phyloP scores from a whole-genome alignment of 2,113 vertebrate genomes.

The Sceloporus tristichus region DNA sequence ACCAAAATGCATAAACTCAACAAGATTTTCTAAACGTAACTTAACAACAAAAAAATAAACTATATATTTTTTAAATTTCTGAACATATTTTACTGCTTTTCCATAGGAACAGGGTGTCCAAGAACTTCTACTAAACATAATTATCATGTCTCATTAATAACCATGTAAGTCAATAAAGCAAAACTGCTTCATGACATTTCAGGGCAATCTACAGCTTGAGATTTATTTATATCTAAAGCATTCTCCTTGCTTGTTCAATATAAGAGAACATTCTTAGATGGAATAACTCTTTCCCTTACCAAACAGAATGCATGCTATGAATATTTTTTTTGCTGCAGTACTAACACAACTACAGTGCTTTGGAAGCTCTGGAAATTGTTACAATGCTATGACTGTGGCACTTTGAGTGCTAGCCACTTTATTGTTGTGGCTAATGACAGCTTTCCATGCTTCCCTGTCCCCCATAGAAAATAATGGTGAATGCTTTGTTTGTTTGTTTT shows the following conservation, averaged over 20 bases:
- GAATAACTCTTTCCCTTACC: not conserved
- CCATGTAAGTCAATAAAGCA: not conserved
- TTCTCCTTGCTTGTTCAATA: not conserved
- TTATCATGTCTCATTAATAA: constrained; percentile 5
- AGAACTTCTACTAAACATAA: not conserved
- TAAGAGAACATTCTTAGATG: not conserved
- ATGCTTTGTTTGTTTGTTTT: too few relatives aligned
- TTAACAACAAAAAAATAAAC: not conserved
- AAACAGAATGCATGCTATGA: not conserved
- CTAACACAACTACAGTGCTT: not conserved
- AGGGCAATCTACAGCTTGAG: not conserved
- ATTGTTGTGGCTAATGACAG: too few relatives aligned
- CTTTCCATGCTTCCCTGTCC: too few relatives aligned
- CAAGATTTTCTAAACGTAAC: not conserved
- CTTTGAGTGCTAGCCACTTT: too few relatives aligned
- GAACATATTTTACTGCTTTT: constrained; percentile 21
- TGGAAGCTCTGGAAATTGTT: not conserved
- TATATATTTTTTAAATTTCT: not conserved
- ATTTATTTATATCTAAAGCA: not conserved
- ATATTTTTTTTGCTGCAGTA: not conserved
- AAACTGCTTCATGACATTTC: not conserved
- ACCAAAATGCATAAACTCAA: not conserved
- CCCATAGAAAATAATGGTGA: too few relatives aligned
- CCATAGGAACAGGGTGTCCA: not conserved
- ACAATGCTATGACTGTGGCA: too few relatives aligned